phyloP scores from a whole-genome alignment of 2,888 invertebrate species.

The Cyclophora albipunctata region DNA sequence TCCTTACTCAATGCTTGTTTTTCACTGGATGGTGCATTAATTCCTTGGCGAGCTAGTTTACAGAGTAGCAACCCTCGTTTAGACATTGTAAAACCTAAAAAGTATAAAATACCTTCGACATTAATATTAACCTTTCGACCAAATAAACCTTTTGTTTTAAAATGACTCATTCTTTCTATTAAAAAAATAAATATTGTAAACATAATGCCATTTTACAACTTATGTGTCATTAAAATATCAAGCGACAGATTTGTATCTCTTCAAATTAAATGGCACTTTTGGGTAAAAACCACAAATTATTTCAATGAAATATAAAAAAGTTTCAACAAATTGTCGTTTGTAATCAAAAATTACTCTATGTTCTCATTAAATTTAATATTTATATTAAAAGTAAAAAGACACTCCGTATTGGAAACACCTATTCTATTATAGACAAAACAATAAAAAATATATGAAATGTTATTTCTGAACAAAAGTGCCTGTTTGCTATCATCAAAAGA shows the following conservation, averaged over 20 bases:
- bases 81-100: slow-evolving; percentile 5
- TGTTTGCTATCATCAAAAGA: too few relatives aligned
- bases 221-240: too few relatives aligned
- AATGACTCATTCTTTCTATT: slow-evolving; percentile 2
- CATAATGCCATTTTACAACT: too few relatives aligned
- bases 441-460: too few relatives aligned
- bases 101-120: background rate
- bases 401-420: slow-evolving; percentile 1
- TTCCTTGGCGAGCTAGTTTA: slow-evolving; percentile 6
- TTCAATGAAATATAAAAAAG: background rate
- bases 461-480: too few relatives aligned
- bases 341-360: slow-evolving; percentile 1
- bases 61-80: slow-evolving; percentile 1
- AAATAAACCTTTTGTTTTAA: slow-evolving; percentile 1
- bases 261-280: slow-evolving; percentile 1
- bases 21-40: slow-evolving; percentile 4
- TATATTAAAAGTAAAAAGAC: background rate
- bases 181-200: slow-evolving; percentile 1
- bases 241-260: too few relatives aligned
- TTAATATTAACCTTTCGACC: slow-evolving; percentile 1
- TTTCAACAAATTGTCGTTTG: slow-evolving; percentile 1
- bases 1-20: slow-evolving; percentile 1
- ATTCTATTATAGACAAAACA: background rate
- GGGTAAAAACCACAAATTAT: background rate
- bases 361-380: background rate